A percentile compares a stretch with the other conserved stretches of the same genome.
phyloP scores from a whole-genome alignment of 2,797 vertebrate species.

The Paramormyrops hopkinsi region DNA sequence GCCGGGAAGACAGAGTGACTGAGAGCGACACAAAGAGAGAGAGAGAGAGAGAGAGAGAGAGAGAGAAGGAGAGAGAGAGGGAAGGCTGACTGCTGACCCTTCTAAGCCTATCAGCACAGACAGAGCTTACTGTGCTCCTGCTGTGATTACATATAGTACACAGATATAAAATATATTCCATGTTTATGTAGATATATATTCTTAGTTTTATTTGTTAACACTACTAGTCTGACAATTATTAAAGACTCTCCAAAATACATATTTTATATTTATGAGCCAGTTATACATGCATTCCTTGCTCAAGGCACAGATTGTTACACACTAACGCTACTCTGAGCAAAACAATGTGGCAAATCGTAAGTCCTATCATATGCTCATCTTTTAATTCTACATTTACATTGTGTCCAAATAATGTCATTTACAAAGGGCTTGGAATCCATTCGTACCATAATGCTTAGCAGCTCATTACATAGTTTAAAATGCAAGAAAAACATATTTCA shows the following conservation, averaged over 20 bases:
- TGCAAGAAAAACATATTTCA: not conserved
- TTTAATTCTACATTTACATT: not conserved
- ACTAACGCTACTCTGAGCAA: not conserved
- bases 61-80: not conserved
- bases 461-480: not conserved
- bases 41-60: not conserved
- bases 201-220: not conserved
- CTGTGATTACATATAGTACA: not conserved
- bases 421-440: not conserved
- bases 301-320: not conserved
- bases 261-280: not conserved
- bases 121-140: not conserved
- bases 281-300: not conserved
- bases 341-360: not conserved
- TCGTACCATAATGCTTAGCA: not conserved
- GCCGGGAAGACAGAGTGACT: not conserved
- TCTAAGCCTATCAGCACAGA: not conserved
- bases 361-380: not conserved
- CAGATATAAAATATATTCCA: not conserved
- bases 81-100: not conserved
- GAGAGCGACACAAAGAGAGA: not conserved
- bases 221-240: not conserved
- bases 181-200: not conserved
- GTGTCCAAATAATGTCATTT: not conserved
- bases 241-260: not conserved